Evolutionary conservation across 2,797 vertebrate species (phyloP), one percentile per base, ranked within the genome.

Genomic region (Thunnus albacares): DNA sequence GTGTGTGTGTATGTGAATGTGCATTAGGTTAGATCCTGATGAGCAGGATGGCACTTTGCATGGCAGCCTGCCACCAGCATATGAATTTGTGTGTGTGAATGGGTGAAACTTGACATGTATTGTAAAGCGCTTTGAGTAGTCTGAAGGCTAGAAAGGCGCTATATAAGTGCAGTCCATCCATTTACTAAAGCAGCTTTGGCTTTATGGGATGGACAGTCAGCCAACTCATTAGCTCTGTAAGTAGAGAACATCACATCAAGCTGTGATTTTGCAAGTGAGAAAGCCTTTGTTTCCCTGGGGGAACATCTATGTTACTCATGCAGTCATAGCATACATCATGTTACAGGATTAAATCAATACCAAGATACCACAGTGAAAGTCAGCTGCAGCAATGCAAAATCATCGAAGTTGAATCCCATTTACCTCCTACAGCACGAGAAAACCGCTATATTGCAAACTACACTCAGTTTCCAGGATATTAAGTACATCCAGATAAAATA

Each of bases 331-430:
- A 81, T 77, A 75, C 82, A 83, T 82, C 79, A 87, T 55, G 59
- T 71, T 81, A 66, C 75, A 68, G 83, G 74, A 84, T 75, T 59
- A 56, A 87, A 92, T 93, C 92, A 83, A 91, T 89, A 85, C 53
- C 51, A 24, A 74, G 75, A 78, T 61, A 58, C 63, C 56, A 69
- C 47, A 57, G 74, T 77, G 62, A 73, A 67, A 79, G 63, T 57
- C 45, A 3, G 74, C 1, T 53, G 64, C 47, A 56, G 64, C 67
- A 61, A 87, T 72, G 82, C 69, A 66, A 82, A 80, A 69, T 82
- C 80, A 75, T 71, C 63, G 65, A 38, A 71, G 53, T 4, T 35
- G 22, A 75, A 82, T 77, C 47, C 38, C 22, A 55, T 80, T 76
- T 33, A 49, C 51, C 70, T 83, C 60, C 52, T 53, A 1, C 22